These are phyloP conservation scores for Baronia brevicornis DNA, from an alignment of 2,888 invertebrate species.

Conservation along the genomic window DNA sequence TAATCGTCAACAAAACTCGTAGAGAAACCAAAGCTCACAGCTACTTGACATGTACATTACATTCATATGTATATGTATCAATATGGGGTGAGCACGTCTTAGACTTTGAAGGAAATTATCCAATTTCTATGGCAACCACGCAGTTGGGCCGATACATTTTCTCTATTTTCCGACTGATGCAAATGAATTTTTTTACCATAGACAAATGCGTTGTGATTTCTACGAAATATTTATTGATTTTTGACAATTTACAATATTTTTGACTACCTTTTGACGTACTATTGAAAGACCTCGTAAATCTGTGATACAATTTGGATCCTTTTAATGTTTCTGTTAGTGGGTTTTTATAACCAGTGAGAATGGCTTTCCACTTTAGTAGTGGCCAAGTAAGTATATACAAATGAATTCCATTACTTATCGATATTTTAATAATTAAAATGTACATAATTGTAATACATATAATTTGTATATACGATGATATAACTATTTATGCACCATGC, in stretches of 20 bases:
- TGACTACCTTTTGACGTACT: constrained; percentile 24
- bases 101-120: constrained; percentile 15
- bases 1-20: too few species aligned
- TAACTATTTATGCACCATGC: constrained; percentile 11
- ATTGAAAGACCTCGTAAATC: constrained; percentile 25
- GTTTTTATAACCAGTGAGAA: too few species aligned
- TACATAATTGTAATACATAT: too few species aligned
- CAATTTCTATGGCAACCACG: constrained; percentile 44
- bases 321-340: constrained; percentile 28
- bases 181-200: constrained; percentile 28
- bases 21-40: too few species aligned
- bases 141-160: constrained; percentile 62
- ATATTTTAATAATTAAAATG: too few species aligned
- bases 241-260: constrained; percentile 30
- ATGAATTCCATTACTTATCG: neutral
- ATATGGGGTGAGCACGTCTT: constrained; percentile 10
- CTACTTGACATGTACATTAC: too few species aligned
- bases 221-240: constrained; percentile 24
- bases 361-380: constrained; percentile 66
- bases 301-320: constrained; percentile 36
- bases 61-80: too few species aligned
- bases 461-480: too few species aligned
- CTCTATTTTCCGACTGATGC: constrained; percentile 35
- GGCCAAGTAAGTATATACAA: constrained; percentile 50
- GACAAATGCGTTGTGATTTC: constrained; percentile 21